Conservation (phyloP, 2,888 invertebrate genomes). For the Glyphotaelius pellucidus region DNA sequence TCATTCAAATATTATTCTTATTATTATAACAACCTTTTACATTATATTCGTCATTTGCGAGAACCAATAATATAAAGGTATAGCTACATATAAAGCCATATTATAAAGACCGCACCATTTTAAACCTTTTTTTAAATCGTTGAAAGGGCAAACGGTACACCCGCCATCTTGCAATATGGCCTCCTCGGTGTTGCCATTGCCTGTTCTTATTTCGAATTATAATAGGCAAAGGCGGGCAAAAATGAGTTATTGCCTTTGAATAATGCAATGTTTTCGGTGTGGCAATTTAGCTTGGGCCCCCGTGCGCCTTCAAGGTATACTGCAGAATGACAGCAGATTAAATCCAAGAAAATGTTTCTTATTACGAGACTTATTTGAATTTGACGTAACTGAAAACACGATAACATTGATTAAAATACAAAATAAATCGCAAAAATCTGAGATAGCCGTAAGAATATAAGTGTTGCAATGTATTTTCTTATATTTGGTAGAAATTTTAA, state of each 20-base stretch:
- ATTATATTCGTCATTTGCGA: not conserved
- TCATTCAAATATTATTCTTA: too few relatives aligned
- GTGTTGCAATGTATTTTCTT: too few relatives aligned
- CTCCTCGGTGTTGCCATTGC: conserved; percentile 8
- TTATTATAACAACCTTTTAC: not conserved
- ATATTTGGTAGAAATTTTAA: too few relatives aligned
- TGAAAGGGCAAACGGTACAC: conserved; percentile 35
- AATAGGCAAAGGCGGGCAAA: conserved; percentile 56
- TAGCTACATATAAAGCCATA: not conserved
- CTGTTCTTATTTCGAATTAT: conserved; percentile 55
- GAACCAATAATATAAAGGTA: not conserved
- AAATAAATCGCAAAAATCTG: not conserved
- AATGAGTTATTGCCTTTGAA: conserved; percentile 66
- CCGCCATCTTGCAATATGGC: conserved; percentile 41
- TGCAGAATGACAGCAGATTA: conserved; percentile 18
- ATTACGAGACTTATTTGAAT: not conserved
- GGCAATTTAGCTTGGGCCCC: conserved; percentile 60
- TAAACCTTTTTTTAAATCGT: conserved; percentile 6
- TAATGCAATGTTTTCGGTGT: conserved; percentile 65
- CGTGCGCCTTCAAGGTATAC: not conserved
- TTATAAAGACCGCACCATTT: not conserved
- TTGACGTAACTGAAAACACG: not conserved
- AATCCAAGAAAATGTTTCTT: conserved; percentile 5
- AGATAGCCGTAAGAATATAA: too few relatives aligned
- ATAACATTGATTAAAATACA: not conserved